phyloP scores from a whole-genome alignment of 2,113 vertebrate species.

The Oncorhynchus kisutch region DNA sequence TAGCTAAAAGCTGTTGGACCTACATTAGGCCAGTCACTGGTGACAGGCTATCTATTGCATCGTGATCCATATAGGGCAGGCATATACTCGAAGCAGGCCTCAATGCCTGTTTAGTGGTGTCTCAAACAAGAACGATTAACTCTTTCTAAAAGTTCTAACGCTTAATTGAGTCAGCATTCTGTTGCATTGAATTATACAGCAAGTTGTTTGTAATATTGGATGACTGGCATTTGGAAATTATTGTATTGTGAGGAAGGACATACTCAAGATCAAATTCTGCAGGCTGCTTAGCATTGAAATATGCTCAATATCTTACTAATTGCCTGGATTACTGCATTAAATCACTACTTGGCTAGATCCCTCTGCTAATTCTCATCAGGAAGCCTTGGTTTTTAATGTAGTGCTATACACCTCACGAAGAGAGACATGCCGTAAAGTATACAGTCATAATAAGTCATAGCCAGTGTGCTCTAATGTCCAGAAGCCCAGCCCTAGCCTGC shows the following conservation, averaged over 20 bases:
- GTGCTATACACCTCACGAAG: too few relatives aligned
- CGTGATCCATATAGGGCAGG: conserved; percentile 27
- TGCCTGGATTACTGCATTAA: not conserved
- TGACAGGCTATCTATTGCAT: conserved; percentile 59
- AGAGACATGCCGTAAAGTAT: too few relatives aligned
- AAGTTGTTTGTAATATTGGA: conserved; percentile 8
- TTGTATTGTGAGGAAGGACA: conserved; percentile 2
- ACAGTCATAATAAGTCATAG: too few relatives aligned
- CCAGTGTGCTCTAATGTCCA: too few relatives aligned
- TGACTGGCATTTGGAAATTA: not conserved
- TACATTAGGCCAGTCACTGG: conserved; percentile 56
- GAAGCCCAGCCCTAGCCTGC: conserved; percentile 1
- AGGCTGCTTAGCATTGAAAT: too few relatives aligned
- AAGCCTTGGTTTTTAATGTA: not conserved
- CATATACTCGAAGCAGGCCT: too few relatives aligned
- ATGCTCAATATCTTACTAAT: not conserved
- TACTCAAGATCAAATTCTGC: not conserved
- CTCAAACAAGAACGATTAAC: too few relatives aligned
- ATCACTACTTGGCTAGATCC: not conserved
- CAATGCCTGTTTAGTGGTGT: too few relatives aligned
- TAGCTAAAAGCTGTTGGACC: conserved; percentile 57
- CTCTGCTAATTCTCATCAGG: conserved; percentile 10
- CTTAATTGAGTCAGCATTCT: conserved; percentile 52
- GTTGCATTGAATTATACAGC: conserved; percentile 30
- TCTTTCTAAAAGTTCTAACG: not conserved